Evolutionary conservation across 1,140 invertebrate genomes (phyloP).

Genomic region (Patella vulgata): DNA sequence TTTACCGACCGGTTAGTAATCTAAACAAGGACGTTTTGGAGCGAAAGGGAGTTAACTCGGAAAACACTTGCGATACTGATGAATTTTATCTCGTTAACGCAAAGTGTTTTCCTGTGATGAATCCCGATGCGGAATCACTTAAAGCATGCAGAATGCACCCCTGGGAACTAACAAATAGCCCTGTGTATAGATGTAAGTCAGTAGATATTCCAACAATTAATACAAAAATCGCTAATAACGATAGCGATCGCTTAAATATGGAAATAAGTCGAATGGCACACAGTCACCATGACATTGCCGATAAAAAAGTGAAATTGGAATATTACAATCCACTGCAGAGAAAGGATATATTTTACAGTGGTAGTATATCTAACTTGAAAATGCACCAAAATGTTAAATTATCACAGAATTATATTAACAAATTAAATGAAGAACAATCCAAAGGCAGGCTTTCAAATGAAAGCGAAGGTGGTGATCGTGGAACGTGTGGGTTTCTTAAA

Average conservation of each 20-base stretch:
- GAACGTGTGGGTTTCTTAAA: constrained; percentile 17
- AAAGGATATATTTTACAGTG: constrained; percentile 55
- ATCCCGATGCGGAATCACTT: too few species aligned
- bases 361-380: constrained; percentile 40
- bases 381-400: constrained; percentile 17
- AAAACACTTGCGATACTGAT: constrained; percentile 7
- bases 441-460: not conserved
- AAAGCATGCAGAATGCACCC: too few species aligned
- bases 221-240: too few species aligned
- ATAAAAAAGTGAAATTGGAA: not conserved
- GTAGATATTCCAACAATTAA: too few species aligned
- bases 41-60: not conserved
- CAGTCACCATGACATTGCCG: constrained; percentile 31
- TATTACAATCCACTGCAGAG: constrained; percentile 31
- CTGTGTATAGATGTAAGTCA: too few species aligned
- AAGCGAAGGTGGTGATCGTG: constrained; percentile 1
- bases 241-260: too few species aligned
- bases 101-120: too few species aligned
- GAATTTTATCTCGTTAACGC: too few species aligned
- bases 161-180: too few species aligned
- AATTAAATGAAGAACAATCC: too few species aligned
- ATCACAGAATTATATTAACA: constrained; percentile 9
- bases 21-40: constrained; percentile 56
- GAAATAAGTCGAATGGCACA: constrained; percentile 24
- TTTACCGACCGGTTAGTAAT: constrained; percentile 85